Evolutionary conservation across 2,797 vertebrate species (phyloP).

Genomic region (Gallinago stenura): DNA sequence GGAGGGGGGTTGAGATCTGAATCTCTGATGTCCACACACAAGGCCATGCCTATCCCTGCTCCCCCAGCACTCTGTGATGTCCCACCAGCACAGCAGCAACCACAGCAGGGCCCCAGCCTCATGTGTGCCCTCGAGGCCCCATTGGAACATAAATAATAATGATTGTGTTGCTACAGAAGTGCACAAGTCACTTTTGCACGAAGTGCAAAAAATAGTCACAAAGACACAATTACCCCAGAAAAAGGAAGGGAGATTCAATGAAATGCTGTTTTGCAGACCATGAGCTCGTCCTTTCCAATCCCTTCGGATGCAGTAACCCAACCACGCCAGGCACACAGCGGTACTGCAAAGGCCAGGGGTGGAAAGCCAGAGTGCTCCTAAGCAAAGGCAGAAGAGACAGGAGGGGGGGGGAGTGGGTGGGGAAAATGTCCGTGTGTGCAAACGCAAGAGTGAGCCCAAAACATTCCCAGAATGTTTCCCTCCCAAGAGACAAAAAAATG

Average conservation of each 20-base stretch:
- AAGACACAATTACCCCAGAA: not conserved
- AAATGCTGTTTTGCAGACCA: not conserved
- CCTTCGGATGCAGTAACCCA: not conserved
- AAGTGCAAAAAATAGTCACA: not conserved
- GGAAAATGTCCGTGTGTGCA: rapidly evolving
- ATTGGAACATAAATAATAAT: rapidly evolving
- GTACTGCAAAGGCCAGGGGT: not conserved
- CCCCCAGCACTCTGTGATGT: not conserved
- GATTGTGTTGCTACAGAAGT: not conserved
- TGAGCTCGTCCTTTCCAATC: not conserved
- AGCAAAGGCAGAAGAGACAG: not conserved
- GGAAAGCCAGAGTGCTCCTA: not conserved
- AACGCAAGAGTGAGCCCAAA: not conserved
- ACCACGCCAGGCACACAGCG: not conserved
- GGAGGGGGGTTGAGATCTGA: not conserved
- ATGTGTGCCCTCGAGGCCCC: rapidly evolving
- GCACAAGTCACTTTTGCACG: not conserved
- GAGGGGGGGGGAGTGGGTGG: not conserved
- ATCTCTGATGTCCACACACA: not conserved
- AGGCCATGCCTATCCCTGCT: not conserved
- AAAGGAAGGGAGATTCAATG: not conserved
- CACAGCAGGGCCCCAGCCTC: not conserved
- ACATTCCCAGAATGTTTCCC: not conserved
- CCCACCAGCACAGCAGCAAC: not conserved
- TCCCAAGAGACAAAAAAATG: not conserved